Percentiles rank a stretch among this genome's conserved stretches.
Evolutionary conservation across 1,140 invertebrate species (phyloP).

Genomic region (Idris sp.): DNA sequence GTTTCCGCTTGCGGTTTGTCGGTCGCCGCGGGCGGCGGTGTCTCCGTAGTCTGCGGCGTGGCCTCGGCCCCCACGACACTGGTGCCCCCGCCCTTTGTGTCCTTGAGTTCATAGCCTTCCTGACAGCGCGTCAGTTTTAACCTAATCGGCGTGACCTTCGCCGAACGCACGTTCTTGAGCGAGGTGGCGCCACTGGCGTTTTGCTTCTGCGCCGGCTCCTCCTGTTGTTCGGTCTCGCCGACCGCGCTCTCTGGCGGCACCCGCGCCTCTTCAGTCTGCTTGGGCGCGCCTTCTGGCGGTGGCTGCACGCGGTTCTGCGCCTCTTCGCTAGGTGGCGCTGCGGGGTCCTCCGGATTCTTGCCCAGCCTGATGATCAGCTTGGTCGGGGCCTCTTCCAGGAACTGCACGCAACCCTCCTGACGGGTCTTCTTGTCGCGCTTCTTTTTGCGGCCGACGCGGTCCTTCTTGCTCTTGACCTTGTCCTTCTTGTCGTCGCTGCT

Average conservation of each 20-base stretch:
- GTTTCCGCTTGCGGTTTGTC: too few relatives aligned
- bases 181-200: slow-evolving; percentile 71
- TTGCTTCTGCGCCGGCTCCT: slow-evolving; percentile 68
- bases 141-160: slow-evolving; percentile 86
- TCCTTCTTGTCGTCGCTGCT: slow-evolving; percentile 78
- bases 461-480: slow-evolving; percentile 81
- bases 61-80: slow-evolving; percentile 15
- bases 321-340: slow-evolving; percentile 13
- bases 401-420: slow-evolving; percentile 81
- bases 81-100: slow-evolving; percentile 49
- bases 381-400: slow-evolving; percentile 81
- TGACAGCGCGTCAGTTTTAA: slow-evolving; percentile 89
- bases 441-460: slow-evolving; percentile 83
- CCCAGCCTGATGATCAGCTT: slow-evolving; percentile 84
- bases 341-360: slow-evolving; percentile 67
- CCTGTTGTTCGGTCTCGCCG: slow-evolving; percentile 75
- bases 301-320: slow-evolving; percentile 57
- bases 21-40: too few relatives aligned
- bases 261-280: slow-evolving; percentile 17
- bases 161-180: slow-evolving; percentile 80
- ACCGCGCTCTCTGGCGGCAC: slow-evolving; percentile 38
- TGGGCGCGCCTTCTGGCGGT: slow-evolving; percentile 30
- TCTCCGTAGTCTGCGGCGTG: too few relatives aligned
- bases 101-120: slow-evolving; percentile 82
- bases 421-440: slow-evolving; percentile 75